phyloP scores from a whole-genome alignment of 2,113 vertebrate species.

The Hemiprocne comata region DNA sequence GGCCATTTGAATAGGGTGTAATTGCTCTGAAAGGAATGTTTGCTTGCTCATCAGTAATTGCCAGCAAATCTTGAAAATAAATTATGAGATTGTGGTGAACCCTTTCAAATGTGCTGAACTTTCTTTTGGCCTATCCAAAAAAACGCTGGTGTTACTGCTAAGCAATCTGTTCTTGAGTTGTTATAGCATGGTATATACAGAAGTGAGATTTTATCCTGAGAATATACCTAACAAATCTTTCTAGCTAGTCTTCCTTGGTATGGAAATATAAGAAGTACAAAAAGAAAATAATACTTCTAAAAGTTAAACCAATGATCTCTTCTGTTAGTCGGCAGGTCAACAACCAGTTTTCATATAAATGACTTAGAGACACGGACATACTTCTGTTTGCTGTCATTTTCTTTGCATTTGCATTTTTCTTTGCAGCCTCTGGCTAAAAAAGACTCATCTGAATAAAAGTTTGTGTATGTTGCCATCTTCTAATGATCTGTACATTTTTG shows the following conservation, averaged over 20 bases:
- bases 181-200: neutral
- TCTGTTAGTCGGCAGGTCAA: conserved; percentile 21
- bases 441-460: conserved; percentile 39
- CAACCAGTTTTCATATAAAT: conserved; percentile 65
- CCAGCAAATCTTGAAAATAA: neutral
- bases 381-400: neutral
- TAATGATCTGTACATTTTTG: conserved; percentile 68
- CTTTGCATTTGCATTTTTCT: conserved; percentile 45
- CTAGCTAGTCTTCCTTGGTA: neutral
- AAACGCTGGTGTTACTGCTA: neutral
- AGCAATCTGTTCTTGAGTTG: neutral
- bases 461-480: neutral
- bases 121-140: neutral
- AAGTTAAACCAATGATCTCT: conserved; percentile 26
- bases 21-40: conserved; percentile 13
- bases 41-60: neutral
- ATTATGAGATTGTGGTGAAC: neutral
- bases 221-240: neutral
- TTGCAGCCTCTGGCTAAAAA: conserved; percentile 22
- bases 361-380: neutral
- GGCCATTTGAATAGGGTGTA: conserved; percentile 12
- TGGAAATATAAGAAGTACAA: conserved; percentile 24
- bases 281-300: conserved; percentile 23
- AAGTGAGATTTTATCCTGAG: conserved; percentile 24
- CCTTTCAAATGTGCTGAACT: neutral